Conservation (phyloP, 1,140 invertebrate species). For the Goniozus legneri region DNA sequence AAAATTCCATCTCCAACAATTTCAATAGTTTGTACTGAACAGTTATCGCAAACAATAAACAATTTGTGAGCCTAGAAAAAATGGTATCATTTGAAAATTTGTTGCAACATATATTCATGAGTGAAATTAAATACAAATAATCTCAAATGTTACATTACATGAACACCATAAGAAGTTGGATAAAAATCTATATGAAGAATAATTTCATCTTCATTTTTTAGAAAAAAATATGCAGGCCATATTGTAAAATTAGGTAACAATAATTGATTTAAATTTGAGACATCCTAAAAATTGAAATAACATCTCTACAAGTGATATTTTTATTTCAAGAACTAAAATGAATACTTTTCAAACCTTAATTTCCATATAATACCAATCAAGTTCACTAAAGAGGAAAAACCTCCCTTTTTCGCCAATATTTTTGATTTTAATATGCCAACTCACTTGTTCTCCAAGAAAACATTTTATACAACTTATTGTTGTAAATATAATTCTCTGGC, state of each 20-base stretch:
- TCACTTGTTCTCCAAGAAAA: conserved; percentile 33
- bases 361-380: conserved; percentile 37
- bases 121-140: not conserved
- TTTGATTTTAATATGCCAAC: conserved; percentile 22
- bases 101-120: not conserved
- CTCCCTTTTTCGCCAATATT: conserved; percentile 34
- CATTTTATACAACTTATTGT: conserved; percentile 37
- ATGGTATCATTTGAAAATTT: conserved; percentile 2
- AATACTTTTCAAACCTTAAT: conserved; percentile 23
- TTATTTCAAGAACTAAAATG: not conserved
- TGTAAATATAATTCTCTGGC: not conserved
- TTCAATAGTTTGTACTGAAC: conserved; percentile 26
- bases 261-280: conserved; percentile 21
- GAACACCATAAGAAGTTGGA: conserved; percentile 31
- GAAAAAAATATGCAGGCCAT: conserved; percentile 32
- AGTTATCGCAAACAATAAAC: conserved; percentile 35
- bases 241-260: conserved; percentile 28
- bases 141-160: no score
- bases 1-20: conserved; percentile 37
- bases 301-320: not conserved
- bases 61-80: conserved; percentile 31
- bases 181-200: conserved; percentile 26
- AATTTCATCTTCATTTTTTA: conserved; percentile 26
- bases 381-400: conserved; percentile 43
- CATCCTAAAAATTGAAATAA: conserved; percentile 21